Conservation (phyloP, 1,140 invertebrate genomes). For the Eurosta solidaginis region DNA sequence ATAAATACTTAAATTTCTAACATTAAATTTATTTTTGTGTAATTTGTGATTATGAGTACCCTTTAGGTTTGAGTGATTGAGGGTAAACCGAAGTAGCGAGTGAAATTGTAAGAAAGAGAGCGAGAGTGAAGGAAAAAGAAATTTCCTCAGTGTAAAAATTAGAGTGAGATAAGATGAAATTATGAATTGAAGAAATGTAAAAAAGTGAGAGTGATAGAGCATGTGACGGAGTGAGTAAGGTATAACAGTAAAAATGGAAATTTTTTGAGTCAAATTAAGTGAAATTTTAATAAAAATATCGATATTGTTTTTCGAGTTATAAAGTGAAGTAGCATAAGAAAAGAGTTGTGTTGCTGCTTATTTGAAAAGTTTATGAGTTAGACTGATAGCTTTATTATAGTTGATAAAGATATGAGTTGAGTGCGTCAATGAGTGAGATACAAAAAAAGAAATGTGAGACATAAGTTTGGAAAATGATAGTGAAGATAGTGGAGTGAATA, state of each 20-base stretch:
- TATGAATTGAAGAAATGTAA: not conserved
- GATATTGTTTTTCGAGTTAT: no score
- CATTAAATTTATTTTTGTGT: slow-evolving; percentile 5
- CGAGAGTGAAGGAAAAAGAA: not conserved
- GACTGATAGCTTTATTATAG: no score
- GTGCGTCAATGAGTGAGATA: no score
- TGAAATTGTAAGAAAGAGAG: not conserved
- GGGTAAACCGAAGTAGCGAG: not conserved
- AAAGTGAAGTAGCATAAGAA: no score
- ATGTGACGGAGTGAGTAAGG: no score
- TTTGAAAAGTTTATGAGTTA: no score
- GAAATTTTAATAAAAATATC: no score
- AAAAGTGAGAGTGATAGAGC: not conserved
- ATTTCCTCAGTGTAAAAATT: not conserved
- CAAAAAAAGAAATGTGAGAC: no score
- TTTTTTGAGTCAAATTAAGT: not conserved
- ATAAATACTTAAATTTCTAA: slow-evolving; percentile 25
- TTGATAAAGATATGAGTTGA: no score
- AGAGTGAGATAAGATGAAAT: not conserved
- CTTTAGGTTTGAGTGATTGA: not conserved
- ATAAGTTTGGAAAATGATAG: no score
- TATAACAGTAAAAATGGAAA: not conserved
- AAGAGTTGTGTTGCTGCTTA: no score
- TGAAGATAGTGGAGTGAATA: not conserved
- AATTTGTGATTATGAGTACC: slow-evolving; percentile 2